Base-by-base conservation (phyloP, 1,140 invertebrate species). In the Hormaphis cornu region DNA sequence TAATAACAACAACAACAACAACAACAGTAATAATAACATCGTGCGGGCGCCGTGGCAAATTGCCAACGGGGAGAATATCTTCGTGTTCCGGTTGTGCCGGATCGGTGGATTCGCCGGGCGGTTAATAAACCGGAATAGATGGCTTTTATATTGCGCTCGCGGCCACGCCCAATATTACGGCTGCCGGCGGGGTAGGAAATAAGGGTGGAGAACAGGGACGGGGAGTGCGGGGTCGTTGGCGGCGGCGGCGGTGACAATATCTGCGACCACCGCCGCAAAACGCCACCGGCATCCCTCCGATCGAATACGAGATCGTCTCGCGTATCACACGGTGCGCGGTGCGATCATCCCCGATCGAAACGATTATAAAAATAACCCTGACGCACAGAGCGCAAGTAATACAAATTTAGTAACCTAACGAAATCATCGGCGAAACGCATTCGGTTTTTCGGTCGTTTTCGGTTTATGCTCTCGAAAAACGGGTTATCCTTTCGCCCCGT, bases 41-140 rank as follows among this genome's bases (percentile, higher is more conserved):
- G 33, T 42, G 44, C 42, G 59, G 61, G 59, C 59, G 46, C 20
- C 59, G 26, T 61, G 59, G 61, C 61, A 48, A 35, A 66, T 66
- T 35, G 61, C 61, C 61, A 66, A 46, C 42, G 44, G 44, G 42
- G 35, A n/a, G n/a, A n/a, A n/a, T n/a, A 66, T 66, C 61, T 50
- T 42, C 40, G 44, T 66, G 61, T 66, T 66, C 61, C 61, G 61
- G 61, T 66, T 33, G 61, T 66, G 61, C 61, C 61, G 61, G 61
- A 48, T 66, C 61, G 61, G n/a, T 66, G 44, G 28, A 66, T 66
- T 66, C 61, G 42, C 44, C 61, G 61, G 61, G 61, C 61, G 61
- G 61, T 66, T 66, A 66, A 66, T 66, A 66, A 66, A 66, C 61
- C 61, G 61, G 61, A 66, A 66, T 66, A 48, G 61, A 66, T 66